Evolutionary conservation across 2,888 invertebrate species (phyloP), one percentile per base, ranked within the genome.

Genomic region (Hypomecis punctinalis): DNA sequence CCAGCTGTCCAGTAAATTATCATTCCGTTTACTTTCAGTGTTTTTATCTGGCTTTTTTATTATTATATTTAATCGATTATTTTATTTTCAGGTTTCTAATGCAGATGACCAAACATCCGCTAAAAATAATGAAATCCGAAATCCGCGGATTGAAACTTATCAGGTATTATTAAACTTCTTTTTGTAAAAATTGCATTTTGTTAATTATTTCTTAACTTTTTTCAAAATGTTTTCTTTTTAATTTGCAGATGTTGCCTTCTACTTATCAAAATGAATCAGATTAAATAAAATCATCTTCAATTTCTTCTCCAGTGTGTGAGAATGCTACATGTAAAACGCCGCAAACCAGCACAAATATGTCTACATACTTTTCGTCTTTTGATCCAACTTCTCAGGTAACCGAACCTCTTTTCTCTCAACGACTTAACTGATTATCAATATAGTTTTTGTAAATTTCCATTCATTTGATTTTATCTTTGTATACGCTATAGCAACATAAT

Each of bases 291-390:
- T 42, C 67, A 10, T 65, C 67, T 6, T 47, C 58, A 8, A 36
- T 60, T 7, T 10, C 51, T 23, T 63, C 68, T 6, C 60, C 67
- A 11, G 36, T 57, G 13, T 68, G 65, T 59, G 66, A 57, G n/a
- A 23, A 51, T 9, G 36, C 56, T 23, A 33, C 36, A 7, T 46
- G 37, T 61, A 48, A 54, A 4, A 13, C 6, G 48, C 23, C 33
- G 10, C 60, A 54, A 46, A 23, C 43, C 3, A 45, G 23, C 49
- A 60, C 46, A 33, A 68, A 63, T 52, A 73, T 67, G 69, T 67
- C 66, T 0, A 67, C 63, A 9, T 72, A 70, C 54, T 72, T 72
- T 56, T 63, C 71, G 13, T 61, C 68, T 35, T 72, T 72, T 43
- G 59, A 72, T 46, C 72, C 72, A 39, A 56, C 64, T n/a, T 43